phyloP scores from a whole-genome alignment of 2,888 invertebrate species.

The Drosophila cognata region DNA sequence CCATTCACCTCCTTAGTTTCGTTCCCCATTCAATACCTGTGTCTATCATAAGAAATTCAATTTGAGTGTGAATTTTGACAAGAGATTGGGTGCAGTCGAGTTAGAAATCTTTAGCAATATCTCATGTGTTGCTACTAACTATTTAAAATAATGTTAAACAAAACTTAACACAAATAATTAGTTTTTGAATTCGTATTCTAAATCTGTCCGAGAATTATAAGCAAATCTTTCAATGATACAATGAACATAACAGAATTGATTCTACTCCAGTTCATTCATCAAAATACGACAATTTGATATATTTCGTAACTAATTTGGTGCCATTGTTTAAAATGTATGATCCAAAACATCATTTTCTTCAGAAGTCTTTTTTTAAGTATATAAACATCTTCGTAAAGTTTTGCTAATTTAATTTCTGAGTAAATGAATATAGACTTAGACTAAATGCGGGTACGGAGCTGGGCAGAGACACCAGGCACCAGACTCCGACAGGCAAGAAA shows the following conservation, averaged over 20 bases:
- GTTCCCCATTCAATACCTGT: not conserved
- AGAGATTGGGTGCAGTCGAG: not conserved
- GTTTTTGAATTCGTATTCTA: rapidly evolving
- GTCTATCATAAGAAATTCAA: not conserved
- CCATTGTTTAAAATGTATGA: not conserved
- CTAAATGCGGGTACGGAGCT: too few relatives aligned
- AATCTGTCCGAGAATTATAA: not conserved
- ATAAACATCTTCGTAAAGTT: not conserved
- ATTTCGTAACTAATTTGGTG: not conserved
- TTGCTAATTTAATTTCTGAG: not conserved
- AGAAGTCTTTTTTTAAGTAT: not conserved
- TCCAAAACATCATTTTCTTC: not conserved
- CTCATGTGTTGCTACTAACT: not conserved
- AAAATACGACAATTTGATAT: not conserved
- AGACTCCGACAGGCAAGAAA: too few relatives aligned
- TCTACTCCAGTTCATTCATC: not conserved
- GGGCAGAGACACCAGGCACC: too few relatives aligned
- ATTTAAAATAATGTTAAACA: not conserved
- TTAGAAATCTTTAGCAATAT: not conserved
- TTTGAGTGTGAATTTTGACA: not conserved
- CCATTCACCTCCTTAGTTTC: not conserved
- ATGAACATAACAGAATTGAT: not conserved
- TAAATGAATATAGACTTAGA: not conserved
- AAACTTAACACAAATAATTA: not conserved
- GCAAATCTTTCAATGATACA: not conserved